Base-by-base conservation (phyloP, 2,113 vertebrate species). In the Pterocles orientalis region DNA sequence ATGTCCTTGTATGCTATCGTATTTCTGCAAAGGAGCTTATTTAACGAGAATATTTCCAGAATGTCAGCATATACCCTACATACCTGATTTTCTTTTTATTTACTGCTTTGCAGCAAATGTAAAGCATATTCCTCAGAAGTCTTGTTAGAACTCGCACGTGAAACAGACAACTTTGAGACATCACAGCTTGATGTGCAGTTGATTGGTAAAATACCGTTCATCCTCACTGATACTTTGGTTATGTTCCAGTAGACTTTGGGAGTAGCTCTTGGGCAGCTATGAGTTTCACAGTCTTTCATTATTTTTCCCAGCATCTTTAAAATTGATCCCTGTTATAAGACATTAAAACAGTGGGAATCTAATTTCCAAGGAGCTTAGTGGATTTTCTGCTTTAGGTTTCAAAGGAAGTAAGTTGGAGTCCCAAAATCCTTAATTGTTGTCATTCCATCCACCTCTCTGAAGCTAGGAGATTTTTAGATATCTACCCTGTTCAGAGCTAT, bases 381-480 rank as follows among this genome's bases (percentile, higher is more conserved):
- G 36, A 57, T 88, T 88, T 82, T 89, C 69, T 92, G 34, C 53
- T 66, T 84, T 85, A 78, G 17, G 9, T 94, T 92, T 92, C 77
- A 94, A 71, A 88, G 36, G 31, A 84, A 75, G 48, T 26, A 86
- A 50, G 12, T 7, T 76, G 58, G 28, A 79, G 45, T 88, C 39
- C 12, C 50, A 82, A 92, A 91, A 62, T 69, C 88, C 75, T 92
- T 90, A 83, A 71, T 2, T 54, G 36, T 33, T 73, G 12, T 88
- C 12, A 69, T 69, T 86, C 25, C 31, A 62, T 82, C 76, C 17
- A 48, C 41, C 56, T 71, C 26, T 70, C 26, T 70, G 53, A 93
- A 90, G 51, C 33, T 18, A 13, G 50, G 41, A 70, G 77, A 61
- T 82, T 71, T 95, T 71, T 65, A 61, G 66, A 43, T 76, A 56